A percentile compares a stretch with the other conserved stretches of the same genome.
Evolutionary conservation across 2,113 vertebrate species (phyloP).

Genomic region (Terrapene triunguis): DNA sequence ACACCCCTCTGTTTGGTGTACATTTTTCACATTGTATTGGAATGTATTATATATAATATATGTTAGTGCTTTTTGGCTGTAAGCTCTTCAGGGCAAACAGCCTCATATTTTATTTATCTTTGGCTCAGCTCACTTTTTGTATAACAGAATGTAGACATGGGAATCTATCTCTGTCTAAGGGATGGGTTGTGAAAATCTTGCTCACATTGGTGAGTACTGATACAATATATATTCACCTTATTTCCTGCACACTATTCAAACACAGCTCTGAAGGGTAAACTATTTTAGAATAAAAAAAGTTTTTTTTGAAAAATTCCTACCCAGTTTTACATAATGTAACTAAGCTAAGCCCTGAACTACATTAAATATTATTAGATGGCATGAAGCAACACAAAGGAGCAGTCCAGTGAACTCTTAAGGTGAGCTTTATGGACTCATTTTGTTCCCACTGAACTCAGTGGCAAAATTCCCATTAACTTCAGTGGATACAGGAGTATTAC

Average conservation of each 20-base stretch:
- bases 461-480: neutral
- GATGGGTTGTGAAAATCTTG: neutral
- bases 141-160: neutral
- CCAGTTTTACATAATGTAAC: fast-evolving
- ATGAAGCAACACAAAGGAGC: neutral
- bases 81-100: neutral
- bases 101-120: neutral
- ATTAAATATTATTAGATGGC: neutral
- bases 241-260: neutral
- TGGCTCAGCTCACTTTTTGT: neutral
- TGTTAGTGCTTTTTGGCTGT: neutral
- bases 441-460: neutral
- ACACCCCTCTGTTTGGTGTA: neutral
- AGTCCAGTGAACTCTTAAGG: neutral
- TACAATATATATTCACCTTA: neutral
- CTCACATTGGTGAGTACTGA: fast-evolving
- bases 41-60: neutral
- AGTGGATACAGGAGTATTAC: neutral
- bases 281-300: neutral
- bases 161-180: neutral
- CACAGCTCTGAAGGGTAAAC: neutral
- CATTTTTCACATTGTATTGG: neutral
- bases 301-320: neutral
- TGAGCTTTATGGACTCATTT: neutral
- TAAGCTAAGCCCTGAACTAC: neutral